phyloP scores from a whole-genome alignment of 2,797 vertebrate species.

The Scyliorhinus canicula region DNA sequence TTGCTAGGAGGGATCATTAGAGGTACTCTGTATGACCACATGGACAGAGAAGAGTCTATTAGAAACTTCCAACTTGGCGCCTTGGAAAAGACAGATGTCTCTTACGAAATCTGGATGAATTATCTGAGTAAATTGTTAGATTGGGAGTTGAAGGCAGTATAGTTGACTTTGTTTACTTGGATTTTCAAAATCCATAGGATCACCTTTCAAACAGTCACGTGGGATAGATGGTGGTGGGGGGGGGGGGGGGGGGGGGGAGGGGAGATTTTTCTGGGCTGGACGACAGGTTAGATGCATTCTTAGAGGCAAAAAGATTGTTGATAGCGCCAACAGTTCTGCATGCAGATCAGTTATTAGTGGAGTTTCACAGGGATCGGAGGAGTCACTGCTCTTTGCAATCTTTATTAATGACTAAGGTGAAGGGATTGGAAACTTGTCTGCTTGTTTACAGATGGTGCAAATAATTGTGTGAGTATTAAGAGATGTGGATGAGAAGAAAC shows the following conservation, averaged over 20 bases:
- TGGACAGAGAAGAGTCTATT: background rate
- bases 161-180: background rate
- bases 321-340: background rate
- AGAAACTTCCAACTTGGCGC: background rate
- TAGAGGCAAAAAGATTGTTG: background rate
- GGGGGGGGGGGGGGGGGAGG: too few species aligned
- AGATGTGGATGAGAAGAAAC: background rate
- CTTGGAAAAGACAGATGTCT: background rate
- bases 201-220: background rate
- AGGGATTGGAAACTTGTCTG: background rate
- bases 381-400: background rate
- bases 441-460: background rate
- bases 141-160: background rate
- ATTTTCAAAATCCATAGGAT: background rate
- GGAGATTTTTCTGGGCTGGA: too few species aligned
- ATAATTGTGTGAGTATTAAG: background rate
- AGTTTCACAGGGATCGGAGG: background rate
- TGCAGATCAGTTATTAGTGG: background rate
- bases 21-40: background rate
- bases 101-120: background rate
- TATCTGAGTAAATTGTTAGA: background rate
- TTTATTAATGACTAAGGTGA: background rate
- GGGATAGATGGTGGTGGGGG: too few species aligned
- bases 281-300: too few species aligned
- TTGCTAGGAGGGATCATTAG: background rate